These are phyloP conservation scores for Pseudomyrmex gracilis DNA, from an alignment of 1,140 invertebrate genomes.

Conservation along the genomic window DNA sequence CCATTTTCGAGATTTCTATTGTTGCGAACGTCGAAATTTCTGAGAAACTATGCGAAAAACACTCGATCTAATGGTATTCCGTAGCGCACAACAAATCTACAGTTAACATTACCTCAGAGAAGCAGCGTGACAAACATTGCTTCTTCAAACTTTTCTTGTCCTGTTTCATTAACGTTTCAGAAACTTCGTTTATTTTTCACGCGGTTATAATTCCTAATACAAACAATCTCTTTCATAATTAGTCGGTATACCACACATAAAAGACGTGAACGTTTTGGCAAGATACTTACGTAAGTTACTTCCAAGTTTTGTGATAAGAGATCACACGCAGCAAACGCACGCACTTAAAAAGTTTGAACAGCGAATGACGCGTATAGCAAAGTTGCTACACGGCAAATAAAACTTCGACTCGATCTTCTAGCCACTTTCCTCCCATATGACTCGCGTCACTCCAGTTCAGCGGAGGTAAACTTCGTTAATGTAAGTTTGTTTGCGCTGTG, in stretches of 20 bases:
- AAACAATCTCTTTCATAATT: not conserved
- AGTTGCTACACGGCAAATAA: constrained; percentile 51
- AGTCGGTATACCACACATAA: not conserved
- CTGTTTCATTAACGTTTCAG: not conserved
- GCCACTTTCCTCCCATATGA: constrained; percentile 59
- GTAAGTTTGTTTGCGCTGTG: constrained; percentile 59
- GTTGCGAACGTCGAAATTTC: constrained; percentile 9
- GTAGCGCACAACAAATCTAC: too few species aligned
- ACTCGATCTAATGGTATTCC: too few species aligned
- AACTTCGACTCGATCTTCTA: constrained; percentile 52
- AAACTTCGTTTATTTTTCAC: not conserved
- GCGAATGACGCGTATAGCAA: constrained; percentile 42
- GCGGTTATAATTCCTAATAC: too few species aligned
- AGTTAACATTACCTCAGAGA: too few species aligned
- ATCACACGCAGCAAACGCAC: constrained; percentile 34
- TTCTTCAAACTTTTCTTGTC: not conserved
- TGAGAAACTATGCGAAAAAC: not conserved
- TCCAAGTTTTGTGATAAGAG: constrained; percentile 31
- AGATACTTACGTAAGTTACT: constrained; percentile 27
- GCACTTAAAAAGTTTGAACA: constrained; percentile 50
- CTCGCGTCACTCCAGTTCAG: constrained; percentile 49
- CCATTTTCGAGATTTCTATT: constrained; percentile 29
- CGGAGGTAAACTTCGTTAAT: constrained; percentile 54
- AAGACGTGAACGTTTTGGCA: not conserved
- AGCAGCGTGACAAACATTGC: too few species aligned